Evolutionary conservation across 1,140 invertebrate species (phyloP).

Genomic region (Danaus plexippus): DNA sequence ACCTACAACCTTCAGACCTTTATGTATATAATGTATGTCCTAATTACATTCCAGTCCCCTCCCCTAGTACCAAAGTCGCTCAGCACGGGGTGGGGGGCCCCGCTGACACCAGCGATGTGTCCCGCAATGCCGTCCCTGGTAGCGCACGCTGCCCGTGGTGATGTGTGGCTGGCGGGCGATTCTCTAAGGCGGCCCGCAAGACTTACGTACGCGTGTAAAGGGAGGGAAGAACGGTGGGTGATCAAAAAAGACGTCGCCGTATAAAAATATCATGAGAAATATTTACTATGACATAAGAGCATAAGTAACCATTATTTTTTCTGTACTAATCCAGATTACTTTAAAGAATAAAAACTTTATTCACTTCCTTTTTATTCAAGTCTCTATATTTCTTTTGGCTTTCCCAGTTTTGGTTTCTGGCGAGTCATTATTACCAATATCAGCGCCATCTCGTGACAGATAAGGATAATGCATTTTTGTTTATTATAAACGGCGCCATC

Average conservation of each 20-base stretch:
- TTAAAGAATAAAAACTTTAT: not conserved
- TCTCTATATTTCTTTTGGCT: conserved; percentile 6
- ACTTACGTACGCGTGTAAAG: conserved; percentile 88
- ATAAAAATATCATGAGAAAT: not conserved
- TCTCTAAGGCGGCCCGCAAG: conserved; percentile 68
- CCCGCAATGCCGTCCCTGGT: conserved; percentile 85
- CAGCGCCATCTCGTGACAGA: no score
- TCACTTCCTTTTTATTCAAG: not conserved
- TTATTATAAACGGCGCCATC: no score
- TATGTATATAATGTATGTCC: not conserved
- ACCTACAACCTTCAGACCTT: no score
- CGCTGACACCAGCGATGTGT: conserved; percentile 91
- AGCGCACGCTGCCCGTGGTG: conserved; percentile 91
- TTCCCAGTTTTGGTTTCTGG: no score
- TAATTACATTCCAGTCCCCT: conserved; percentile 35
- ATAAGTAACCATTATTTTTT: conserved; percentile 2
- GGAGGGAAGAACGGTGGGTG: conserved; percentile 66
- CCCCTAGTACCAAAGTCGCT: conserved; percentile 72
- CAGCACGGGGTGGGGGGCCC: conserved; percentile 78
- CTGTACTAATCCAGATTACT: not conserved
- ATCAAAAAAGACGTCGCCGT: not conserved
- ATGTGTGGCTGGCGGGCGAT: conserved; percentile 92
- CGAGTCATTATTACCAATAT: no score
- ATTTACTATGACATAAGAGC: not conserved
- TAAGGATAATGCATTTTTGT: no score